Percentiles rank a stretch among this genome's conserved stretches.
Conservation (phyloP, 2,888 invertebrate species). For the Alloplasta piceator region DNA sequence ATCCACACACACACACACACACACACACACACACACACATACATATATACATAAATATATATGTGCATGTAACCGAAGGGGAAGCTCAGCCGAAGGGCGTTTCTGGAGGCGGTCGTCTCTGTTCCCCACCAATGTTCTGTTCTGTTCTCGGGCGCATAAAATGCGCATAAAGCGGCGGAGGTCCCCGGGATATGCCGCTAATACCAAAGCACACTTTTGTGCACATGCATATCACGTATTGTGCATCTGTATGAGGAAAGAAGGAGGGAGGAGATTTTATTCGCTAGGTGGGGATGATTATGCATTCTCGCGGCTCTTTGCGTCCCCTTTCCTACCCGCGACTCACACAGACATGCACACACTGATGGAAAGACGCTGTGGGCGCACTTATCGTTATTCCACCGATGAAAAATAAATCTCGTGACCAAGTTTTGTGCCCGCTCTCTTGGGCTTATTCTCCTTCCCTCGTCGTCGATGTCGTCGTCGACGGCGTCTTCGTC, state of each 20-base stretch:
- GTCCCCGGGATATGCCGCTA: conserved; percentile 50
- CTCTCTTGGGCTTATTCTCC: conserved; percentile 32
- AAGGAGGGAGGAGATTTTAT: conserved; percentile 47
- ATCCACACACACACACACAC: neutral
- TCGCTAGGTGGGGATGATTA: conserved; percentile 63
- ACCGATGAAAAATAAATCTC: conserved; percentile 60
- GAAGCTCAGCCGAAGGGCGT: conserved; percentile 79
- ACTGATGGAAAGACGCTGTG: conserved; percentile 21
- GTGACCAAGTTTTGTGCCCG: conserved; percentile 60
- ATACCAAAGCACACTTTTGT: conserved; percentile 31
- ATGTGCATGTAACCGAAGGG: conserved; percentile 42
- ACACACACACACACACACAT: conserved; percentile 30
- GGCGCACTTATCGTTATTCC: conserved; percentile 58
- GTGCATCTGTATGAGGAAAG: neutral
- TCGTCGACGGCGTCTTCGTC: neutral
- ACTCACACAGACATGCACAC: conserved; percentile 45
- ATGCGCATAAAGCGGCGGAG: conserved; percentile 69
- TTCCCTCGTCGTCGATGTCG: neutral
- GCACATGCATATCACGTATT: conserved; percentile 17
- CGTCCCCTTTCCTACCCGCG: conserved; percentile 17
- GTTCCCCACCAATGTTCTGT: conserved; percentile 75
- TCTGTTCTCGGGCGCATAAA: conserved; percentile 53
- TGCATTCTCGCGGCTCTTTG: conserved; percentile 55
- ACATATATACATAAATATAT: conserved; percentile 18
- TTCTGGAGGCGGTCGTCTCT: conserved; percentile 83